phyloP scores from a whole-genome alignment of 2,113 vertebrate genomes.

The Chloroceryle aenea region DNA sequence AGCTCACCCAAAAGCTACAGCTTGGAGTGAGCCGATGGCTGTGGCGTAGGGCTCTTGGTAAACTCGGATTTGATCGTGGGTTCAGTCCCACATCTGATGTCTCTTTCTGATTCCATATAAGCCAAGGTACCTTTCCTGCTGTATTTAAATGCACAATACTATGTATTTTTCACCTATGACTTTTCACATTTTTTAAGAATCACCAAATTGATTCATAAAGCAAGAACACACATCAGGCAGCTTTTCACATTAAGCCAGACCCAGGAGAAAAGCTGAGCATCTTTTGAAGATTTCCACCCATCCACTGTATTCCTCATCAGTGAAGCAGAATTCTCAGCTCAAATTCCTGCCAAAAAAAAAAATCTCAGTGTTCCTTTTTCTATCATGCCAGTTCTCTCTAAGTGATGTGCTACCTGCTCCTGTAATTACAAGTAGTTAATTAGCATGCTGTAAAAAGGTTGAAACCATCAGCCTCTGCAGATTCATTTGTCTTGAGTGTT shows the following conservation, averaged over 20 bases:
- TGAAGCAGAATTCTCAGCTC: background rate
- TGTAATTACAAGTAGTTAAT: background rate
- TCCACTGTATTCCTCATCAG: background rate
- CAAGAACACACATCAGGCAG: background rate
- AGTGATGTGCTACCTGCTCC: background rate
- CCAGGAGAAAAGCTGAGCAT: background rate
- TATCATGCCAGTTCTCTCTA: background rate
- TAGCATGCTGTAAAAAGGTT: background rate
- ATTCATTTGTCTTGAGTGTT: background rate
- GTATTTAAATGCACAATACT: background rate
- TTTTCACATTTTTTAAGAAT: background rate
- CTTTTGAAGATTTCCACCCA: background rate
- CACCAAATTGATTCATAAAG: no score
- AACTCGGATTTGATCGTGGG: background rate
- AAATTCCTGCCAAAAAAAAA: background rate
- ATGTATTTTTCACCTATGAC: background rate
- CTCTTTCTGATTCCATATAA: background rate
- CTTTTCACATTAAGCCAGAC: background rate
- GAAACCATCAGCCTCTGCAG: background rate
- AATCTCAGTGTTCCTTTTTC: background rate
- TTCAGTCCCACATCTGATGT: background rate
- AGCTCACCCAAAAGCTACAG: background rate
- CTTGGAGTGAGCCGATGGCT: background rate
- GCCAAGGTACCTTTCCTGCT: background rate
- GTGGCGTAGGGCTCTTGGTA: rapidly evolving